Percentiles rank a stretch among this genome's conserved stretches.
Conservation (phyloP, 1,140 invertebrate genomes). For the Delia radicum region DNA sequence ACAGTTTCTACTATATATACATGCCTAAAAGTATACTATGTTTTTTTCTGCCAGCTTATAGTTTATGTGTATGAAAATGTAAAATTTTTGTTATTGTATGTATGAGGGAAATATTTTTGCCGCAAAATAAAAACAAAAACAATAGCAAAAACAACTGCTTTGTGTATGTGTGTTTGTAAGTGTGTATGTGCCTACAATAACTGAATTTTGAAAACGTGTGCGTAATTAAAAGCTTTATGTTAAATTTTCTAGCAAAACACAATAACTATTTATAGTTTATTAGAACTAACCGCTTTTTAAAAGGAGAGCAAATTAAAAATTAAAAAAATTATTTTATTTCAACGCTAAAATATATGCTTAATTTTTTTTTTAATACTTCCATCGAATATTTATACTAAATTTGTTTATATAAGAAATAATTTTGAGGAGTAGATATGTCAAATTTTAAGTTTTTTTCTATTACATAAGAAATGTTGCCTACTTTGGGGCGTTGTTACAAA, state of each 20-base stretch:
- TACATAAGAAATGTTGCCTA: too few relatives aligned
- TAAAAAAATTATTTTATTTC: too few relatives aligned
- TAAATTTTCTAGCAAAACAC: not conserved
- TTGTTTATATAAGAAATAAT: not conserved
- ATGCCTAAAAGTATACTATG: not conserved
- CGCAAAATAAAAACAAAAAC: not conserved
- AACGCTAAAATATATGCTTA: too few relatives aligned
- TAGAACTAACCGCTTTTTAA: too few relatives aligned
- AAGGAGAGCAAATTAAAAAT: too few relatives aligned
- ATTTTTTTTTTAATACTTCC: too few relatives aligned
- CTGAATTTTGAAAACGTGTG: not conserved
- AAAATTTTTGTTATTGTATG: not conserved
- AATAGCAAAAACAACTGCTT: not conserved
- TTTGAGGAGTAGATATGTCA: too few relatives aligned
- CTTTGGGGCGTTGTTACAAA: too few relatives aligned
- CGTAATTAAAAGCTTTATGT: not conserved
- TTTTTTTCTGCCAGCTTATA: not conserved
- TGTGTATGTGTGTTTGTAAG: too few relatives aligned
- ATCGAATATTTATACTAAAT: too few relatives aligned
- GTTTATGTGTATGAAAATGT: not conserved
- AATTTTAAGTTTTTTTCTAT: too few relatives aligned
- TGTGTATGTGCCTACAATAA: not conserved
- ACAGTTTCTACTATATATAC: not conserved
- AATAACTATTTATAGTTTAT: too few relatives aligned
- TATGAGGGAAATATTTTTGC: not conserved